These are phyloP conservation scores for Salmo trutta DNA, from an alignment of 2,797 vertebrate species.

Conservation along the genomic window DNA sequence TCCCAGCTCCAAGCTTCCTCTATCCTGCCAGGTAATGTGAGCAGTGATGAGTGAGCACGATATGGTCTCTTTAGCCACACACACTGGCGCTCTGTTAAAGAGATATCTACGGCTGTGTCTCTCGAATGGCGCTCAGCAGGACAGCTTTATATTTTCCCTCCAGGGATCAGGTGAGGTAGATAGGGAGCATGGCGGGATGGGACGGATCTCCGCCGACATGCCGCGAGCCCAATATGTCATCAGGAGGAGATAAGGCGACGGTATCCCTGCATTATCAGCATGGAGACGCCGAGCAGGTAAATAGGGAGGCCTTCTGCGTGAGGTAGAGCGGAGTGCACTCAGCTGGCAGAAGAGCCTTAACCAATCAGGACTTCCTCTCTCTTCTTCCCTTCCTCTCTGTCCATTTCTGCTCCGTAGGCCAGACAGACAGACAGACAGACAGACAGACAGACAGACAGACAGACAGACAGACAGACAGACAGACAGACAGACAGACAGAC, in stretches of 20 bases:
- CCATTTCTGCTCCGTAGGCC: no score
- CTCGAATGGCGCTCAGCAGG: constrained; percentile 56
- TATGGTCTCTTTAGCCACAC: constrained; percentile 36
- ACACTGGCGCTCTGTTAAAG: constrained; percentile 33
- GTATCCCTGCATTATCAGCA: constrained; percentile 66
- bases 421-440: no score
- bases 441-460: no score
- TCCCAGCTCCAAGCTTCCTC: constrained; percentile 7
- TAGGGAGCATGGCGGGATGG: constrained; percentile 49
- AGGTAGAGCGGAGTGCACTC: constrained; percentile 5
- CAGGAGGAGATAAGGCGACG: constrained; percentile 69
- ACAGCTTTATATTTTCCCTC: constrained; percentile 61
- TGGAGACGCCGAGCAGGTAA: constrained; percentile 64
- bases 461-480: constrained; percentile 11
- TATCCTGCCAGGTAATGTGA: constrained; percentile 29
- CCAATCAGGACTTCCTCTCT: constrained; percentile 36
- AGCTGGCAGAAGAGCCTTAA: constrained; percentile 43
- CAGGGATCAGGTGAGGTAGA: constrained; percentile 72
- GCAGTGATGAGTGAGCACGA: constrained; percentile 52
- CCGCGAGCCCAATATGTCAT: constrained; percentile 69
- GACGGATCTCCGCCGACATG: constrained; percentile 59
- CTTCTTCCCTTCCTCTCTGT: constrained; percentile 14
- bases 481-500: constrained; percentile 27
- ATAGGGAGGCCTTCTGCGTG: constrained; percentile 14
- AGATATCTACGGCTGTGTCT: constrained; percentile 44